phyloP scores from a whole-genome alignment of 2,797 vertebrate species.

The Lacerta bilineata region DNA sequence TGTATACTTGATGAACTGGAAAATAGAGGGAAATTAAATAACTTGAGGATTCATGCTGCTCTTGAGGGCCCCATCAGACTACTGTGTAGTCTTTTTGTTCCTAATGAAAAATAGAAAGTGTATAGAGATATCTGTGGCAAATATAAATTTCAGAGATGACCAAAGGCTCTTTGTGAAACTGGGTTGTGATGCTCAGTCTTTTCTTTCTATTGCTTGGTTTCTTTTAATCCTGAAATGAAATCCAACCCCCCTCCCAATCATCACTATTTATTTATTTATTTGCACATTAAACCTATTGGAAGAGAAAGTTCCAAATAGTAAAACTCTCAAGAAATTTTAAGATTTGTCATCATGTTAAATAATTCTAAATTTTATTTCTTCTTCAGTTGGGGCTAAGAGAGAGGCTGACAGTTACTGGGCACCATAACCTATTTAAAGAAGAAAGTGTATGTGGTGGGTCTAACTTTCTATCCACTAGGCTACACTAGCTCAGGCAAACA shows the following conservation, averaged over 20 bases:
- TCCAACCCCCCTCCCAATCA: neutral
- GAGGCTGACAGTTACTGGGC: neutral
- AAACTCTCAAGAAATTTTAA: neutral
- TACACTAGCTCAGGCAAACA: neutral
- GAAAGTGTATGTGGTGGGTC: neutral
- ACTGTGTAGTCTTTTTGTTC: slow-evolving; percentile 3
- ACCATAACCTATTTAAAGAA: slow-evolving; percentile 5
- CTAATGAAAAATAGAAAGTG: rapidly evolving
- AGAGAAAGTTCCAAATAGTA: neutral
- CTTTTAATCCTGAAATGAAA: neutral
- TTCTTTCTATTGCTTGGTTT: neutral
- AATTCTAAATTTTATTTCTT: neutral
- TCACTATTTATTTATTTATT: neutral
- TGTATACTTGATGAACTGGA: neutral
- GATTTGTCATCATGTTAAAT: neutral
- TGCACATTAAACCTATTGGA: neutral
- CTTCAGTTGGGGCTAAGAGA: neutral
- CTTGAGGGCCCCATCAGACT: neutral
- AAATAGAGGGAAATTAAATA: slow-evolving; percentile 42
- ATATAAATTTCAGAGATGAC: neutral
- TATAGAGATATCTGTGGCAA: neutral
- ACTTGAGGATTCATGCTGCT: neutral
- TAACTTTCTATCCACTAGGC: neutral
- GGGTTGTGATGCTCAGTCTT: neutral
- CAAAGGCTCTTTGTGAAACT: neutral